Percentiles rank a stretch among this genome's conserved stretches.
These are phyloP conservation scores for Chaetodon trifasciatus DNA, from an alignment of 2,797 vertebrate genomes.

Conservation along the genomic window DNA sequence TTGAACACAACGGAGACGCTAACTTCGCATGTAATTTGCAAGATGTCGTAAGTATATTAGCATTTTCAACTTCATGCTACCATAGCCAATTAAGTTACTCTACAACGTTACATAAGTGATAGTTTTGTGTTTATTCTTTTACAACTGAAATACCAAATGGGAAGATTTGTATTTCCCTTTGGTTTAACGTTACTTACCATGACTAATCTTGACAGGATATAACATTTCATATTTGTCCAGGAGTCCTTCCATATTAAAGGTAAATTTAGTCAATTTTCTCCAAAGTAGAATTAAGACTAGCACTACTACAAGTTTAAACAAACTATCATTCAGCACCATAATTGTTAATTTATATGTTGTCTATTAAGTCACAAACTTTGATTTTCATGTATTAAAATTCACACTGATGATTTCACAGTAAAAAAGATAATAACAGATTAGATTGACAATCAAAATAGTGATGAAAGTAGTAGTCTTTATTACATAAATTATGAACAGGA, in stretches of 20 bases:
- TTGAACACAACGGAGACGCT: no score
- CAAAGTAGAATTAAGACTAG: background rate
- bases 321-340: constrained; percentile 1
- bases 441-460: background rate
- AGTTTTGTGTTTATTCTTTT: background rate
- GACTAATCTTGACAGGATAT: background rate
- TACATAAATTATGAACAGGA: constrained; percentile 53
- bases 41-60: background rate
- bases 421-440: background rate
- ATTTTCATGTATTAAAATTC: background rate
- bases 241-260: background rate
- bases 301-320: background rate
- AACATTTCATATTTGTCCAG: background rate
- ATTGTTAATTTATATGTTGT: background rate
- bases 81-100: background rate
- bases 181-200: background rate
- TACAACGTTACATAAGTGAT: background rate
- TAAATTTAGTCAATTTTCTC: background rate
- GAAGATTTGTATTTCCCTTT: background rate
- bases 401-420: background rate
- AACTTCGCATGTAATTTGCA: background rate
- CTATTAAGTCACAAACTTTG: background rate
- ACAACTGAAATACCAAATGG: background rate
- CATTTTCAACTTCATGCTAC: background rate
- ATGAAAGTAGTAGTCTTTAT: constrained; percentile 43